phyloP scores from a whole-genome alignment of 2,113 vertebrate genomes.

The Syngnathus floridae region DNA sequence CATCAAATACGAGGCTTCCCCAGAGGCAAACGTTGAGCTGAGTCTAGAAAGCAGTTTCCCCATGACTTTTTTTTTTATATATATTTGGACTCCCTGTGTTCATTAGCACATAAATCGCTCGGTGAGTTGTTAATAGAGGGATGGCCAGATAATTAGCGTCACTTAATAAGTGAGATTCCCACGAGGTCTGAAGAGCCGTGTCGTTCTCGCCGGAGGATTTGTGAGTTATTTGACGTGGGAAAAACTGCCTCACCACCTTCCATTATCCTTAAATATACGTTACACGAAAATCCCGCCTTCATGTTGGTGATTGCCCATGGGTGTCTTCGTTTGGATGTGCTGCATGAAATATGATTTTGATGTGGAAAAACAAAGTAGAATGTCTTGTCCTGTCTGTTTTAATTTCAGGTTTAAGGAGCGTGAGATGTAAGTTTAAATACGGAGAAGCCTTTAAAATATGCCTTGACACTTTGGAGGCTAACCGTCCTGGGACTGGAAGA shows the following conservation, averaged over 20 bases:
- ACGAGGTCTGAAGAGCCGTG: constrained; percentile 2
- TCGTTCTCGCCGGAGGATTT: constrained; percentile 16
- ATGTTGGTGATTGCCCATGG: constrained; percentile 4
- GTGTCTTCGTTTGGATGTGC: constrained; percentile 6
- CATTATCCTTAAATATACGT: constrained; percentile 11
- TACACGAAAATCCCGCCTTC: constrained; percentile 8
- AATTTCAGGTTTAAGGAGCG: constrained; percentile 47
- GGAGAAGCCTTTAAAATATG: constrained; percentile 49
- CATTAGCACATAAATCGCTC: constrained; percentile 21
- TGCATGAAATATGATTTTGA: constrained; percentile 7
- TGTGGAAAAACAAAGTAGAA: constrained; percentile 4
- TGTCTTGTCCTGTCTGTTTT: constrained; percentile 33
- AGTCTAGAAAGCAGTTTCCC: constrained; percentile 12
- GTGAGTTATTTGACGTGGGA: not conserved
- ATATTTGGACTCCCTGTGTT: constrained; percentile 30
- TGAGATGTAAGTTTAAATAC: constrained; percentile 48
- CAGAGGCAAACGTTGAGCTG: constrained; percentile 29
- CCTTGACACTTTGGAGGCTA: constrained; percentile 47
- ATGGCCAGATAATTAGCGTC: constrained; percentile 28
- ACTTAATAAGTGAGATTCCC: constrained; percentile 25
- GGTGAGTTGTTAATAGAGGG: constrained; percentile 17
- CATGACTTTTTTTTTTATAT: constrained; percentile 7
- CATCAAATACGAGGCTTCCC: constrained; percentile 57
- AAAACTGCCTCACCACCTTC: not conserved
- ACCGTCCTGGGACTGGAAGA: constrained; percentile 23